A percentile compares a stretch with the other conserved stretches of the same genome.
Conservation (phyloP, 2,888 invertebrate genomes). For the Liposcelis brunnea region DNA sequence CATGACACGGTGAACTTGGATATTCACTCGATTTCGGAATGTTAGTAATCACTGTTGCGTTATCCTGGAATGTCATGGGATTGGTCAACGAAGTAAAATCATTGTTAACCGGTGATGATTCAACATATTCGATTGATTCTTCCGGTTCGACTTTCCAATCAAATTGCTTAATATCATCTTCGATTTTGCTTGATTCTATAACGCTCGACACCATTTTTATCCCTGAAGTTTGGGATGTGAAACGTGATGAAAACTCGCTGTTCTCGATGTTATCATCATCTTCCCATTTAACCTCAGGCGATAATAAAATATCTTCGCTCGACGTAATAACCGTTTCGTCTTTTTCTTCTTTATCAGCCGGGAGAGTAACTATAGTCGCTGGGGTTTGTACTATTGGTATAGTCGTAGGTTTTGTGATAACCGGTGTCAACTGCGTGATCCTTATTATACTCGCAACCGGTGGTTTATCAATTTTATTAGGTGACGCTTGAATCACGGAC, state of each 20-base stretch:
- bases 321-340: background rate
- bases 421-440: constrained; percentile 2
- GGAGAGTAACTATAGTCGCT: background rate
- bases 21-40: constrained; percentile 1
- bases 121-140: constrained; percentile 6
- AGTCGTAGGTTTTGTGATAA: background rate
- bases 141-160: constrained; percentile 8
- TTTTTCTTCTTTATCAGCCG: background rate
- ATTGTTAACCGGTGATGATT: constrained; percentile 4
- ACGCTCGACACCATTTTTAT: constrained; percentile 7
- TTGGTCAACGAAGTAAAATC: constrained; percentile 3
- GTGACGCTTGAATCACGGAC: constrained; percentile 2
- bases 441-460: constrained; percentile 4
- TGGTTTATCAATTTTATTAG: background rate
- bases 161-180: constrained; percentile 4
- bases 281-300: background rate
- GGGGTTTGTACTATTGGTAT: background rate
- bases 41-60: background rate
- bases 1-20: background rate
- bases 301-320: background rate
- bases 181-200: background rate
- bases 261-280: constrained; percentile 1
- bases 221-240: constrained; percentile 5
- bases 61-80: constrained; percentile 6
- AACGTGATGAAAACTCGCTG: background rate